phyloP scores from a whole-genome alignment of 2,113 vertebrate genomes.

The Chamaetylas fuelleborni region DNA sequence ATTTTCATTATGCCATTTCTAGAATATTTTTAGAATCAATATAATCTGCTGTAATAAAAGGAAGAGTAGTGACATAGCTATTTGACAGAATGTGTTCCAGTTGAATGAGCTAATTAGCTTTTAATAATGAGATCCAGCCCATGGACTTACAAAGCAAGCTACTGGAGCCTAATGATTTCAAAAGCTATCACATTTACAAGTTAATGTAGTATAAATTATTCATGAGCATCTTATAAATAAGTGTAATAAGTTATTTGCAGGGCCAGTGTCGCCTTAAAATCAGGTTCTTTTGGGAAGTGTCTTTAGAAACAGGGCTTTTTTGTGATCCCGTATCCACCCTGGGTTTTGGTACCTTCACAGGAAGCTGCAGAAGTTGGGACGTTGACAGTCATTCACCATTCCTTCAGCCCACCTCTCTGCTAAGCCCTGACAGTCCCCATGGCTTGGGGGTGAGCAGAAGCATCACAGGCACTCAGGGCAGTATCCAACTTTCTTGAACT shows the following conservation, averaged over 20 bases:
- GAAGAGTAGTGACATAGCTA: not conserved
- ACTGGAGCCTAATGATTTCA: slow-evolving; percentile 47
- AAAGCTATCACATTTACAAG: slow-evolving; percentile 60
- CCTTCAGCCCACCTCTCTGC: not conserved
- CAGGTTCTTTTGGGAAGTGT: not conserved
- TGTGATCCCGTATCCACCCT: not conserved
- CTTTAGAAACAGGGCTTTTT: not conserved
- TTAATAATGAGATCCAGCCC: slow-evolving; percentile 51
- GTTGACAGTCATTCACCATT: not conserved
- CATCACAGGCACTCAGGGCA: not conserved
- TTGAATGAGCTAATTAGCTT: slow-evolving; percentile 50
- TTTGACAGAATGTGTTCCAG: slow-evolving; percentile 51
- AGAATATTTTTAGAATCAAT: slow-evolving; percentile 35
- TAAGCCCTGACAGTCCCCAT: not conserved
- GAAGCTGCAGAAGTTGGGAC: not conserved
- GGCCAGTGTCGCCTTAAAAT: not conserved
- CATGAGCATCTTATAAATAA: slow-evolving; percentile 47
- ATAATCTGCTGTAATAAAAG: not conserved
- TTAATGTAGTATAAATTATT: slow-evolving; percentile 58
- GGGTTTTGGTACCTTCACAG: not conserved
- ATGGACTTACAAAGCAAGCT: slow-evolving; percentile 35
- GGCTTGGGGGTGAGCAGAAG: not conserved
- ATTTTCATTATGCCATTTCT: not conserved
- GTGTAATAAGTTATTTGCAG: slow-evolving; percentile 21
- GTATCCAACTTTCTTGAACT: not conserved